Base-by-base conservation (phyloP, 2,797 vertebrate species). In the Alcedo atthis region DNA sequence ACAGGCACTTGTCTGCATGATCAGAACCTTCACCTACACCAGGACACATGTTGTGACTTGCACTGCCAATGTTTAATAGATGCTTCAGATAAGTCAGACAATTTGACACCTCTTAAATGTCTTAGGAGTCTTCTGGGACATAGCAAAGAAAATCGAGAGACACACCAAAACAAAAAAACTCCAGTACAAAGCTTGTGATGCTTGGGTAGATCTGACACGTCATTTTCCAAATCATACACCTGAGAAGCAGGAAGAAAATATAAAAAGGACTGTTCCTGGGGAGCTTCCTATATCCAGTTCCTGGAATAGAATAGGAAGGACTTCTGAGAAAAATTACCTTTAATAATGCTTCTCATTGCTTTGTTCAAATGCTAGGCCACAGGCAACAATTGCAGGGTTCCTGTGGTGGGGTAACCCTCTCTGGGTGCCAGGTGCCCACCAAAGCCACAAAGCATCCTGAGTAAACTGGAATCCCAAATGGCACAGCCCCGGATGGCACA, bases 1-100 rank as follows among this genome's bases (percentile, higher is more conserved):
- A 9, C 55, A 18, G 1, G 4, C 0, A 0, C 25, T 49, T 5
- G 1, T 19, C n/a, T 46, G 15, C 6, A 1, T 17, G 49, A 62
- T 63, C 37, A 43, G 33, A 84, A 16, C 18, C 37, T 74, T 51
- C 24, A 20, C 33, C 61, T 15, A 30, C 12, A 18, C 21, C 1
- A 0, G 21, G 15, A 11, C 20, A 70, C 7, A 2, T 28, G 33
- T 30, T 81, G 18, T 59, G 35, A 25, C 37, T 59, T 9, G 0
- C 7, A 18, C 28, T 71, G 63, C 17, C 46, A 18, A 14, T 1
- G 2, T 51, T 64, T 51, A 73, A 33, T 35, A 55, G 62, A 53
- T 45, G 10, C 11, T 30, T 90, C 37, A 68, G 37, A 32, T 37
- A 67, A 64, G 8, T 14, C 45, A 80, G 57, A 61, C 24, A 61